A percentile compares a stretch with the other conserved stretches of the same genome.
These are phyloP conservation scores for Sogatella furcifera DNA, from an alignment of 1,140 invertebrate species.

Conservation along the genomic window DNA sequence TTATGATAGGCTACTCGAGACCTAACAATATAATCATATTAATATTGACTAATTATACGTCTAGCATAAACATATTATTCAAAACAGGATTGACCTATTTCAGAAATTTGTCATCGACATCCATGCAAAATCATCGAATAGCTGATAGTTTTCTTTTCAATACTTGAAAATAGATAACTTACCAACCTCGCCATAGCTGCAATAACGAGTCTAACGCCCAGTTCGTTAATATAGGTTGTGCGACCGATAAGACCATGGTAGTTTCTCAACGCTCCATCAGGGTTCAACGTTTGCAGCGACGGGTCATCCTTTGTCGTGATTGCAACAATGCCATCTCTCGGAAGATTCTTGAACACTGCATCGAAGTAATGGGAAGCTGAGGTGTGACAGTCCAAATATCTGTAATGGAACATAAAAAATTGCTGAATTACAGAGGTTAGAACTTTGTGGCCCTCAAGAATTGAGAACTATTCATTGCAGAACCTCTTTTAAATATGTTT, in stretches of 20 bases:
- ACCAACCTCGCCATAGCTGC: conserved; percentile 29
- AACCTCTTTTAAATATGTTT: too few species aligned
- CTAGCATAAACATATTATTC: too few species aligned
- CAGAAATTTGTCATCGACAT: too few species aligned
- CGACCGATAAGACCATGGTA: conserved; percentile 31
- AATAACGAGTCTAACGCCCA: conserved; percentile 30
- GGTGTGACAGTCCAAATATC: conserved; percentile 30
- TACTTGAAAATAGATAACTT: too few species aligned
- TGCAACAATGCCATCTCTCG: conserved; percentile 29
- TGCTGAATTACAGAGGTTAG: background rate
- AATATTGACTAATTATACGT: too few species aligned
- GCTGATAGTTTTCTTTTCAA: too few species aligned
- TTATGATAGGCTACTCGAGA: too few species aligned
- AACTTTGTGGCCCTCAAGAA: too few species aligned
- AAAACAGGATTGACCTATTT: too few species aligned
- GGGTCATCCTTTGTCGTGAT: conserved; percentile 31
- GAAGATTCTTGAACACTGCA: conserved; percentile 28
- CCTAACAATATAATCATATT: too few species aligned
- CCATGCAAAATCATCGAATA: too few species aligned
- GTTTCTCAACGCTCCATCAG: conserved; percentile 28
- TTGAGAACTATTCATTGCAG: too few species aligned
- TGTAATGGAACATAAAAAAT: conserved; percentile 18
- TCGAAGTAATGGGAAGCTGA: conserved; percentile 28
- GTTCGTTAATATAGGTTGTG: conserved; percentile 32
- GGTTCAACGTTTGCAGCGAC: conserved; percentile 27